These are phyloP conservation scores for Chinchilla lanigera DNA, from an alignment of 2,113 vertebrate genomes.

Conservation along the genomic window DNA sequence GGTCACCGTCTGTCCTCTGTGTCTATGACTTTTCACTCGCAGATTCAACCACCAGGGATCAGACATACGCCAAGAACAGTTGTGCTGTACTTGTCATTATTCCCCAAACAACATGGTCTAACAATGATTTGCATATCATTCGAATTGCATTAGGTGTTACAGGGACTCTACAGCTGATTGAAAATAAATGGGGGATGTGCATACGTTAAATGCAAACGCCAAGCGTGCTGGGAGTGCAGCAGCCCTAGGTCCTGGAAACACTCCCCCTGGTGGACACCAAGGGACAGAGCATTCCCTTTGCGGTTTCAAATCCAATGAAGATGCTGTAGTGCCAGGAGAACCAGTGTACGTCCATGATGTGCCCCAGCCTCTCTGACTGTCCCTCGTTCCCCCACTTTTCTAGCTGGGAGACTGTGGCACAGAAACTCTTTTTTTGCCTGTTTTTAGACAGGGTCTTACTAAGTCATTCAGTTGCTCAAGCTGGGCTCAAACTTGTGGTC, in stretches of 20 bases:
- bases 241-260: not conserved
- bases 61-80: not conserved
- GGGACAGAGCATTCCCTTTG: not conserved
- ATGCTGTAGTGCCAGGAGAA: not conserved
- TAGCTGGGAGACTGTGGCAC: not conserved
- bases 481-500: not conserved
- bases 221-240: not conserved
- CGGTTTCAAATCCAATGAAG: not conserved
- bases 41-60: not conserved
- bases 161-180: too few relatives aligned
- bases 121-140: too few relatives aligned
- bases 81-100: too few relatives aligned
- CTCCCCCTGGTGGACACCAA: not conserved
- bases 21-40: not conserved
- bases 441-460: not conserved
- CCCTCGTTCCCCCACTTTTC: not conserved
- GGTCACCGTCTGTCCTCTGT: not conserved
- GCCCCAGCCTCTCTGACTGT: not conserved
- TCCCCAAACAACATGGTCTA: not conserved
- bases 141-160: not conserved
- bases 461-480: not conserved
- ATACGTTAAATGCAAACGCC: not conserved
- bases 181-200: too few relatives aligned
- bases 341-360: not conserved
- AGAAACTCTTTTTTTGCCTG: not conserved